phyloP scores from a whole-genome alignment of 2,797 vertebrate genomes.

The Acrossocheilus fasciatus region DNA sequence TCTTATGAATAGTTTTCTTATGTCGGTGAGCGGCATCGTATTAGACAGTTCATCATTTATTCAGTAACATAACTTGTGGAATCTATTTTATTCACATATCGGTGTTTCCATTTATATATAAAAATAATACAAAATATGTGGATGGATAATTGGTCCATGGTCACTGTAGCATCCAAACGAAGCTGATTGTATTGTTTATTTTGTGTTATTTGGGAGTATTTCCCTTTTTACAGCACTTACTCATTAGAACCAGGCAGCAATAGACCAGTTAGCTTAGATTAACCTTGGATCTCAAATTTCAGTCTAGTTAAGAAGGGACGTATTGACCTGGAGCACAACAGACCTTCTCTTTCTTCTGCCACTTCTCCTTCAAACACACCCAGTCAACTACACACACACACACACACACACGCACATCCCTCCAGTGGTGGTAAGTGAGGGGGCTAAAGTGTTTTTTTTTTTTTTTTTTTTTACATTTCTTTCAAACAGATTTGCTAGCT shows the following conservation, averaged over 20 bases:
- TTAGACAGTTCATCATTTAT: neutral
- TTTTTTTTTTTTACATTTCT: neutral
- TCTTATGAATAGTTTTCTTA: neutral
- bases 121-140: neutral
- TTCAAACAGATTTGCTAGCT: neutral
- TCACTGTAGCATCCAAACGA: neutral
- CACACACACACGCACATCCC: neutral
- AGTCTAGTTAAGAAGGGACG: slow-evolving; percentile 77
- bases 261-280: slow-evolving; percentile 75
- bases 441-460: slow-evolving; percentile 72
- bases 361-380: slow-evolving; percentile 32
- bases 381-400: neutral
- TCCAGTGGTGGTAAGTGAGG: slow-evolving; percentile 60
- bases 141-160: neutral
- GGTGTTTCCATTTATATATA: neutral
- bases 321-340: slow-evolving; percentile 80
- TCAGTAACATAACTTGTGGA: neutral
- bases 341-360: slow-evolving; percentile 78
- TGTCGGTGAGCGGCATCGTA: neutral
- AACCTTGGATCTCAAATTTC: slow-evolving; percentile 81
- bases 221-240: slow-evolving; percentile 68
- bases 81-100: neutral
- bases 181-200: slow-evolving; percentile 50
- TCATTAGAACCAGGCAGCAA: slow-evolving; percentile 69
- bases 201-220: slow-evolving; percentile 70